Evolutionary conservation across 2,797 vertebrate species (phyloP), one percentile per base, ranked within the genome.

Genomic region (Lepilemur ruficaudatus): DNA sequence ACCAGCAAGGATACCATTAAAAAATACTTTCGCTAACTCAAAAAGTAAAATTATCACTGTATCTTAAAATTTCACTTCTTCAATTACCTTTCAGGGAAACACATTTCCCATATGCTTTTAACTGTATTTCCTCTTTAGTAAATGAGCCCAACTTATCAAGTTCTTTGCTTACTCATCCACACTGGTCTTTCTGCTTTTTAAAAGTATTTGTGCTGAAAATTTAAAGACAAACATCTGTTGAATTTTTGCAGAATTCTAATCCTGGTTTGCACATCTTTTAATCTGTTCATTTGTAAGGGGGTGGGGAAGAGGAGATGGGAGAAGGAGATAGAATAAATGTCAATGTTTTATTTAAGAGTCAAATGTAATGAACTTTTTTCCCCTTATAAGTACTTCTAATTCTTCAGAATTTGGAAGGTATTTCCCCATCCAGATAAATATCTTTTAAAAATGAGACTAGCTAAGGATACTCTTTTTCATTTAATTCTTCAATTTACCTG

Each of bases 391-490:
- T 78, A 41, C 35, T 81, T 95, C 9, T 2, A 89, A 48, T 70
- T 85, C 80, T 95, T 76, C 73, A 48, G 92, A 55, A 43, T 70
- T 82, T 81, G 59, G 30, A 85, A 63, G 23, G 38, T 70, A 86
- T 35, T 76, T 92, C 35, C 52, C 23, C 41, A 73, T 55, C 10
- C 28, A 93, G 23, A 76, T 55, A 86, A 96, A 22, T 55, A 59
- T n/a, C 41, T 88, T 96, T 92, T 67, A 72, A 81, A 85, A 89
- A 90, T 50, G n/a, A 97, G 43, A 87, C 4, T 65, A 87, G 61
- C 35, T 92, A 91, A 78, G 1, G 4, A n/a, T 93, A 93, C 22
- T 48, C 14, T 83, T 79, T 75, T 80, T 69, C 30, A 78, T n/a
- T 35, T 46, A 72, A 88, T 28, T 65, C 52, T 76, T 83, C n/a